Evolutionary conservation across 2,797 vertebrate species (phyloP).

Genomic region (Vireo griseus): DNA sequence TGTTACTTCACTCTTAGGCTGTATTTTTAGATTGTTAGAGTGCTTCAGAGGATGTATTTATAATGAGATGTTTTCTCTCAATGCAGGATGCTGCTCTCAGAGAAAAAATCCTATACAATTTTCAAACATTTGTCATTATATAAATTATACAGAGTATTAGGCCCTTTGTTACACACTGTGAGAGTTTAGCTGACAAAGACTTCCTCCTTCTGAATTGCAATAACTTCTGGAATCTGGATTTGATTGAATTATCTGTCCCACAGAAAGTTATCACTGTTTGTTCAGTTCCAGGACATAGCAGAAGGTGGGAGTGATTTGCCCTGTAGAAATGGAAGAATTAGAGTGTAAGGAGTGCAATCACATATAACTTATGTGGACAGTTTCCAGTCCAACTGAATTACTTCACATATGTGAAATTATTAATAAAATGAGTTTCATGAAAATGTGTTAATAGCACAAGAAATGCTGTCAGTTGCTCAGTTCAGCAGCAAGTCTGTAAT

Average conservation of each 20-base stretch:
- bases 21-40: constrained; percentile 40
- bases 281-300: neutral
- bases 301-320: neutral
- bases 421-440: constrained; percentile 26
- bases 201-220: neutral
- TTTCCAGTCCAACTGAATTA: constrained; percentile 40
- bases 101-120: neutral
- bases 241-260: neutral
- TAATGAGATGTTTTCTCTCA: neutral
- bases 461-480: neutral
- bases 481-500: constrained; percentile 7
- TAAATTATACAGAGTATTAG: neutral
- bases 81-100: neutral
- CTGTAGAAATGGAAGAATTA: neutral
- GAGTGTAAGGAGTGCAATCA: neutral
- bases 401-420: constrained; percentile 39
- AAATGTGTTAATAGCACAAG: neutral
- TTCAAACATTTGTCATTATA: neutral
- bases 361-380: neutral
- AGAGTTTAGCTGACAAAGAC: neutral
- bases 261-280: neutral
- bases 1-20: neutral
- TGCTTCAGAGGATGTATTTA: neutral
- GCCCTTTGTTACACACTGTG: neutral
- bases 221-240: neutral